A percentile compares a stretch with the other conserved stretches of the same genome.
Evolutionary conservation across 2,888 invertebrate genomes (phyloP).

Genomic region (Hipparchia semele): DNA sequence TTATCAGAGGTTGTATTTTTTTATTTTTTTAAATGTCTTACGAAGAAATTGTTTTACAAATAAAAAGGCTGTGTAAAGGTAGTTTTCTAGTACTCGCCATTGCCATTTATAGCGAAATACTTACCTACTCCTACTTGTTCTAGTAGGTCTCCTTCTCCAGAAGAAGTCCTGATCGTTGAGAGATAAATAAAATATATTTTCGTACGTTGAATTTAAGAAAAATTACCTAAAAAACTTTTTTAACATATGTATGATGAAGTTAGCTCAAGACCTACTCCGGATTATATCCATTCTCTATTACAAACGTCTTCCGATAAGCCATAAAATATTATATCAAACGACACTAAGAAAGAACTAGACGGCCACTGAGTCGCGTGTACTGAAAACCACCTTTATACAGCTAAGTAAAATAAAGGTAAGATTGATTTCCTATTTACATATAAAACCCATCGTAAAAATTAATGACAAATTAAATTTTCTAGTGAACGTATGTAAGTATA

Average conservation of each 20-base stretch:
- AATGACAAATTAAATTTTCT: not conserved
- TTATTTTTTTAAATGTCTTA: not conserved
- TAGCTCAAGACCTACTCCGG: no score
- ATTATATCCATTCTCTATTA: no score
- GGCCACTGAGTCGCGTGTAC: not conserved
- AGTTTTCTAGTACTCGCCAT: not conserved
- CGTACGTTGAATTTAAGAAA: no score
- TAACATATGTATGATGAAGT: no score
- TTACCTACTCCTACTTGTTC: not conserved
- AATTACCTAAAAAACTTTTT: no score
- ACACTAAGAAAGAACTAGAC: no score
- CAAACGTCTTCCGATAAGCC: no score
- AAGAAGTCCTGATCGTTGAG: no score
- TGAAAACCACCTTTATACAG: slow-evolving; percentile 5
- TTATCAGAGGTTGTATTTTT: not conserved
- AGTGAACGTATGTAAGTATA: slow-evolving; percentile 44
- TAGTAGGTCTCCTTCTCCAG: no score
- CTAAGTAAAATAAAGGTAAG: slow-evolving; percentile 12
- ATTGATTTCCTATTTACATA: slow-evolving; percentile 9
- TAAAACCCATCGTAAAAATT: not conserved
- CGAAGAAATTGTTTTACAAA: not conserved
- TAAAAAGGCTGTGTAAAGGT: slow-evolving; percentile 5
- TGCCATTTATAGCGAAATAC: not conserved
- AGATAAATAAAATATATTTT: no score
- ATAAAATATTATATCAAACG: no score